Evolutionary conservation across 2,113 vertebrate genomes (phyloP), one percentile per base, ranked within the genome.

Genomic region (Isurus oxyrinchus): DNA sequence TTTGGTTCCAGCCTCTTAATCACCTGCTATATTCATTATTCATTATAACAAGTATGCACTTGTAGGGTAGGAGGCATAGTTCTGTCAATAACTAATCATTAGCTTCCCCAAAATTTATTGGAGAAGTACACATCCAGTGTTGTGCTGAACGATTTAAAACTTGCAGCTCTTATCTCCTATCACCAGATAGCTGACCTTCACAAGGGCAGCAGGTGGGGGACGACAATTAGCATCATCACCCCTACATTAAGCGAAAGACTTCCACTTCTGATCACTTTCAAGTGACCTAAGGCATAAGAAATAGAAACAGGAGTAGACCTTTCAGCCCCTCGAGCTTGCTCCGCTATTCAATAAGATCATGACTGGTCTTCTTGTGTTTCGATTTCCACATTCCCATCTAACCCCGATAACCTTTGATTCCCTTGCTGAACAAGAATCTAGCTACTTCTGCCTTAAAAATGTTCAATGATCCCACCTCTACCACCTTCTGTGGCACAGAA

Each of bases 1-100:
- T 90, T 90, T 90, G 87, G 25, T 90, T 57, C 87, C 27, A 55
- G 87, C 53, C 8, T 90, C 53, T 90, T 90, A 90, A 90, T 90
- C 53, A 91, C 55, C 13, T 35, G 5, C 61, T 91, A 57, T 61
- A 61, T 59, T 59, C 53, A 59, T 61, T 91, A 91, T 59, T 59
- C 13, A 61, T 55, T 27, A 31, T 88, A 84, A 49, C 40, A 84
- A 44, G 40, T 84, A 84, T 84, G 19, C 81, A 49, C 16, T 84
- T 44, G 81, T 84, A 7, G 81, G 31, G 3, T 44, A 16, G 40
- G 21, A 84, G 53, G 25, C 49, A 55, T 0, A 53, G 49, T 13
- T 57, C 25, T 31, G 21, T 27, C 21, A 88, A 57, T 27, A 88
- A 88, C 10, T 27, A 11, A 55, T 27, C 10, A 55, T 88, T 88